Evolutionary conservation across 2,888 invertebrate species (phyloP), one percentile per base, ranked within the genome.

Genomic region (Calephelis perditalis): DNA sequence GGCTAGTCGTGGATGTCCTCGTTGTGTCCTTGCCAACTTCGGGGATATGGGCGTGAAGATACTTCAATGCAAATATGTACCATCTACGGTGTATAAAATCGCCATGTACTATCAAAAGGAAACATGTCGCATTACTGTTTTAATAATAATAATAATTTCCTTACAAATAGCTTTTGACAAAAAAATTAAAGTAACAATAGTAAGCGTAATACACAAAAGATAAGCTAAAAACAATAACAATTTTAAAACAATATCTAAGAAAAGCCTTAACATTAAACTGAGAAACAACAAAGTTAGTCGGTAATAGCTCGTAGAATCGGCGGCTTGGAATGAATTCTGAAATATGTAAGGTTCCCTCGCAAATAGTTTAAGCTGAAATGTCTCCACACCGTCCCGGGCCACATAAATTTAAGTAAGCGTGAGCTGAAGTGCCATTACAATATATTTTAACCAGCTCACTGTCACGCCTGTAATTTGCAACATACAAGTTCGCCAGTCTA

Each of bases 401-500:
- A 65, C 75, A 75, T 81, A 81, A 81, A 79, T 81, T 79, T 69
- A 79, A 80, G 76, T 71, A 78, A 76, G 76, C 79, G 76, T 78
- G 72, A 77, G 75, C 74, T 74, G 70, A 77, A 74, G 70, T 71
- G 64, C 65, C 73, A 73, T 78, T 75, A 80, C 79, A 76, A 81
- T 79, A 79, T 78, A 81, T 80, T 81, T 79, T 75, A 81, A 80
- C 76, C 75, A 75, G 74, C 67, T 71, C 72, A 69, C 74, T 71
- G 69, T 80, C 75, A 80, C 76, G 79, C 79, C 78, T 78, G 81
- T 81, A 79, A 84, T 81, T 82, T 76, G 76, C 78, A 79, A 82
- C 78, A 78, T 78, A 75, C 79, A 79, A 82, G 79, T 78, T 79
- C 75, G 71, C 74, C 78, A 78, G 87, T 88, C 87, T 86, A 87